Percentiles rank a stretch among this genome's conserved stretches.
Evolutionary conservation across 2,888 invertebrate genomes (phyloP).

Genomic region (Coronaproctus castanopsis): DNA sequence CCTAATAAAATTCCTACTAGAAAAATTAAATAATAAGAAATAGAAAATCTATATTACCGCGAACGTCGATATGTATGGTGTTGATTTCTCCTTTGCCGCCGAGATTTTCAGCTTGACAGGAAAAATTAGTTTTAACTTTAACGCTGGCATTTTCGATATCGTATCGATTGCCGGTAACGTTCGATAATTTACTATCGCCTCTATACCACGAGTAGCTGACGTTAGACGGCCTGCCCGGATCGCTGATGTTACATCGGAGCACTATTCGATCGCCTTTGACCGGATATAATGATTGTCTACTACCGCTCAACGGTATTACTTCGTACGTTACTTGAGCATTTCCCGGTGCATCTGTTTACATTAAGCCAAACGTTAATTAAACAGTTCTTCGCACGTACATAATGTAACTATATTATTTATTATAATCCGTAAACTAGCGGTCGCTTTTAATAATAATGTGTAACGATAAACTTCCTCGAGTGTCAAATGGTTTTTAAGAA

Average conservation of each 20-base stretch:
- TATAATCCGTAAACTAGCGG: neutral
- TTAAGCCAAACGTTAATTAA: conserved; percentile 15
- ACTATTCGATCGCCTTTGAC: conserved; percentile 60
- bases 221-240: conserved; percentile 52
- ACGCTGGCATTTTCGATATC: conserved; percentile 64
- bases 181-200: conserved; percentile 49
- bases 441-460: too few species aligned
- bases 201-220: conserved; percentile 43
- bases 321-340: conserved; percentile 54
- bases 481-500: too few species aligned
- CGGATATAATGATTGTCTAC: conserved; percentile 48
- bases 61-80: conserved; percentile 46
- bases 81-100: conserved; percentile 58
- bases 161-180: conserved; percentile 25
- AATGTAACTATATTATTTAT: neutral
- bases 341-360: conserved; percentile 55
- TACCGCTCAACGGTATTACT: conserved; percentile 42
- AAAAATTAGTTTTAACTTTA: conserved; percentile 71
- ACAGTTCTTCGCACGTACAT: neutral
- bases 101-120: conserved; percentile 66
- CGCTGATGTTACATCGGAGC: conserved; percentile 63
- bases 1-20: too few species aligned
- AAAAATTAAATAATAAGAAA: too few species aligned
- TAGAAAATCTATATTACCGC: too few species aligned
- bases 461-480: too few species aligned